These are phyloP conservation scores for Rhinatrema bivittatum DNA, from an alignment of 2,797 vertebrate genomes.

Conservation along the genomic window DNA sequence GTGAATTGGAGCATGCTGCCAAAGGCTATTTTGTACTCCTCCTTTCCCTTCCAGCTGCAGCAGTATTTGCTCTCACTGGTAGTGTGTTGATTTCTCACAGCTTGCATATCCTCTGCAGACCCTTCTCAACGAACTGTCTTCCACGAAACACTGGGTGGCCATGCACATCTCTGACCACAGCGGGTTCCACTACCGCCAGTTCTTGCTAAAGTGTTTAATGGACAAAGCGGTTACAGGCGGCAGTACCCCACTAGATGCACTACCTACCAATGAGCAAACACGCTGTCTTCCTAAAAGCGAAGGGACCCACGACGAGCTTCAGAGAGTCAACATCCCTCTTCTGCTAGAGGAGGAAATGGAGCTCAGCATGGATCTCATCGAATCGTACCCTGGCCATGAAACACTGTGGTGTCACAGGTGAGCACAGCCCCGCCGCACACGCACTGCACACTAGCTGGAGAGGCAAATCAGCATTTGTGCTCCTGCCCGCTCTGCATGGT, in stretches of 20 bases:
- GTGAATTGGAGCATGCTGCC: too few species aligned
- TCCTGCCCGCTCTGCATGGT: neutral
- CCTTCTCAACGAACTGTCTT: slow-evolving; percentile 84
- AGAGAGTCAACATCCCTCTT: slow-evolving; percentile 36
- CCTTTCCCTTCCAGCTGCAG: too few species aligned
- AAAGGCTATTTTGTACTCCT: too few species aligned
- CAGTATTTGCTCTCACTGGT: too few species aligned
- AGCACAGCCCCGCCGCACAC: slow-evolving; percentile 36
- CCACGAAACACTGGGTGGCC: slow-evolving; percentile 85
- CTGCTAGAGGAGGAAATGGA: slow-evolving; percentile 79
- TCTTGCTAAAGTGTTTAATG: slow-evolving; percentile 80
- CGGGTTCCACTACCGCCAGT: slow-evolving; percentile 96
- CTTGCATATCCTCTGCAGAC: slow-evolving; percentile 55
- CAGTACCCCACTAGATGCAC: slow-evolving; percentile 22
- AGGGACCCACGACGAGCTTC: slow-evolving; percentile 34
- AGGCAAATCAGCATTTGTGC: neutral
- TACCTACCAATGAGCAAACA: slow-evolving; percentile 25
- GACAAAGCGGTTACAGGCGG: slow-evolving; percentile 23
- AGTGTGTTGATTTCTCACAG: neutral
- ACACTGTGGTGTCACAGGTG: slow-evolving; percentile 96
- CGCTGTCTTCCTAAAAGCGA: slow-evolving; percentile 54
- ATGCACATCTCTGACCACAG: slow-evolving; percentile 95
- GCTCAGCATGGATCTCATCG: slow-evolving; percentile 85
- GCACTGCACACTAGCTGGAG: neutral
- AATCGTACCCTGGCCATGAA: slow-evolving; percentile 89